Conservation (phyloP, 2,113 vertebrate species). For the Phodopus roborovskii region DNA sequence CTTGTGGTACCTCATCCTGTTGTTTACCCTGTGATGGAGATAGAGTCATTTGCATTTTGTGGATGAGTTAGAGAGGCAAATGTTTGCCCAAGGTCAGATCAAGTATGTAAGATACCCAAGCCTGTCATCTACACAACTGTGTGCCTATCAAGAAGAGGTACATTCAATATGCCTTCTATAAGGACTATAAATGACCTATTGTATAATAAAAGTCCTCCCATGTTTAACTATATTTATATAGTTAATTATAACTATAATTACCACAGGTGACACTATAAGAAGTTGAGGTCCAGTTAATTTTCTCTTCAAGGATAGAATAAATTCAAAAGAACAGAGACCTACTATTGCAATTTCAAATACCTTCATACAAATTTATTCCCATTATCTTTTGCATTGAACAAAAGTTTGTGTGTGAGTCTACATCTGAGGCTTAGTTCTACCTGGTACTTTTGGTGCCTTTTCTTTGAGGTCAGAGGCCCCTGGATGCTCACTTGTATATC, state of each 20-base stretch:
- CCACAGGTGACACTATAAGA: neutral
- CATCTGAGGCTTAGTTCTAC: neutral
- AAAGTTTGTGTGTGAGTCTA: neutral
- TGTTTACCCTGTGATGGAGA: neutral
- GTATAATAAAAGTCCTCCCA: neutral
- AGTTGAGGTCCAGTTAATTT: slow-evolving; percentile 43
- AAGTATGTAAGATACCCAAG: neutral
- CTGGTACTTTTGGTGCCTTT: neutral
- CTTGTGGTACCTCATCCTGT: neutral
- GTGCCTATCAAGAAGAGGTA: neutral
- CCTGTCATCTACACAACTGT: neutral
- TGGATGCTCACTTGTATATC: neutral
- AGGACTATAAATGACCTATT: neutral
- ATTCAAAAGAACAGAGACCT: neutral
- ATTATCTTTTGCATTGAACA: slow-evolving; percentile 4
- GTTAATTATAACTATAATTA: neutral
- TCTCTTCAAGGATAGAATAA: slow-evolving; percentile 7
- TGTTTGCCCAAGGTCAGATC: neutral
- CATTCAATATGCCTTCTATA: neutral
- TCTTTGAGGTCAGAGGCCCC: neutral
- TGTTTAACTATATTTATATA: neutral
- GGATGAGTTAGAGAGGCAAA: slow-evolving; percentile 5
- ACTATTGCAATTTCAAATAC: neutral
- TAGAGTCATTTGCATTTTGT: neutral
- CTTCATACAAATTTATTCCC: neutral